Evolutionary conservation across 2,113 vertebrate genomes (phyloP).

Genomic region (Toxotes chatareus): DNA sequence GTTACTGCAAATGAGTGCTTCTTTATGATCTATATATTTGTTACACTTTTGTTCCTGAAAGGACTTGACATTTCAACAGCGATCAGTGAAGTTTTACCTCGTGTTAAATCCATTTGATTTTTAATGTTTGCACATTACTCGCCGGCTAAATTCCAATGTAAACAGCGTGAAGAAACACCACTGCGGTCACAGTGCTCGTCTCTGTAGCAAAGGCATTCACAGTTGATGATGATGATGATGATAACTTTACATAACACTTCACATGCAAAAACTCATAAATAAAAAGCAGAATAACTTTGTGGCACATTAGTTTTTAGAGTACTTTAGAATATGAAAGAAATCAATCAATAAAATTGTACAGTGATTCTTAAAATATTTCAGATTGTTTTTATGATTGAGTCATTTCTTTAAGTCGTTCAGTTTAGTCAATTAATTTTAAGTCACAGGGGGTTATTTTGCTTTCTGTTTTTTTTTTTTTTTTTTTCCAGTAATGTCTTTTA

Average conservation of each 20-base stretch:
- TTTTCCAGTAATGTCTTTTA: neutral
- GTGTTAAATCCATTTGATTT: neutral
- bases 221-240: slow-evolving; percentile 1
- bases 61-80: neutral
- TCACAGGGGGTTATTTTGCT: neutral
- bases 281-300: neutral
- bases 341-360: neutral
- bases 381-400: neutral
- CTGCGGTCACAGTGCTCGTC: neutral
- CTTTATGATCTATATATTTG: neutral
- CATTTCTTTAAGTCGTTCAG: neutral
- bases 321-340: neutral
- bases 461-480: too few relatives aligned
- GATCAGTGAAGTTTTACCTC: neutral
- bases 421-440: neutral
- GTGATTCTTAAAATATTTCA: neutral
- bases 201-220: neutral
- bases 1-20: neutral
- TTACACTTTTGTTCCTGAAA: neutral
- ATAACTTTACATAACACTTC: neutral
- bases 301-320: neutral
- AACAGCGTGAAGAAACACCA: neutral
- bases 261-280: neutral
- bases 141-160: neutral
- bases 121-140: slow-evolving; percentile 3